A percentile compares a stretch with the other conserved stretches of the same genome.
phyloP scores from a whole-genome alignment of 2,113 vertebrate species.

The Gambusia holbrooki region DNA sequence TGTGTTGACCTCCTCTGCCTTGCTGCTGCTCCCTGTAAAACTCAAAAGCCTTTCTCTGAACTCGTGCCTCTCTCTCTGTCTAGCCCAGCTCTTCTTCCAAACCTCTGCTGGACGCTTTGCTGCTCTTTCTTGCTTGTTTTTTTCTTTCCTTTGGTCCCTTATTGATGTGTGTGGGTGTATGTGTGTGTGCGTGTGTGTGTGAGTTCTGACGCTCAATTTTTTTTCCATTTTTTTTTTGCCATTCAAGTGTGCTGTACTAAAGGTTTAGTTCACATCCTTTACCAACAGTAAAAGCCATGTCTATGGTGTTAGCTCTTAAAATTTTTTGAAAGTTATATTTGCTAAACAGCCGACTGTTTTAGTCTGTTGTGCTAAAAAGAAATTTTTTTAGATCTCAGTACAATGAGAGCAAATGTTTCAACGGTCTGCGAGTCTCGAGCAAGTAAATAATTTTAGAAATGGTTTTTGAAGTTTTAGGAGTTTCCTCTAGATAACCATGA shows the following conservation, averaged over 20 bases:
- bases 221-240: neutral
- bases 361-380: neutral
- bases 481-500: neutral
- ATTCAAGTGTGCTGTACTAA: neutral
- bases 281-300: constrained; percentile 66
- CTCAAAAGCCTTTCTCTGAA: constrained; percentile 75
- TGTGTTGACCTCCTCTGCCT: constrained; percentile 37
- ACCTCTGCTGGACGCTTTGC: constrained; percentile 60
- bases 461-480: too few species aligned
- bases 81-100: constrained; percentile 49
- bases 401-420: neutral
- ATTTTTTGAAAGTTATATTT: neutral
- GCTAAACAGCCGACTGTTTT: neutral
- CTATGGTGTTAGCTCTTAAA: constrained; percentile 41
- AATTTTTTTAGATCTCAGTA: neutral
- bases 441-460: neutral
- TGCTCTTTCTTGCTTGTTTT: constrained; percentile 37
- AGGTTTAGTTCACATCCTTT: constrained; percentile 19
- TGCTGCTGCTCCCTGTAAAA: constrained; percentile 59
- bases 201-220: constrained; percentile 4
- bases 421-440: constrained; percentile 8
- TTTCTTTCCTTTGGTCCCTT: neutral
- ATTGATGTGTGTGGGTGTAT: constrained; percentile 23
- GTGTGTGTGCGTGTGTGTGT: constrained; percentile 10
- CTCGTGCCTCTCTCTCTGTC: constrained; percentile 68